Percentiles rank a stretch among this genome's conserved stretches.
phyloP scores from a whole-genome alignment of 1,140 invertebrate species.

The Pogonomyrmex barbatus region DNA sequence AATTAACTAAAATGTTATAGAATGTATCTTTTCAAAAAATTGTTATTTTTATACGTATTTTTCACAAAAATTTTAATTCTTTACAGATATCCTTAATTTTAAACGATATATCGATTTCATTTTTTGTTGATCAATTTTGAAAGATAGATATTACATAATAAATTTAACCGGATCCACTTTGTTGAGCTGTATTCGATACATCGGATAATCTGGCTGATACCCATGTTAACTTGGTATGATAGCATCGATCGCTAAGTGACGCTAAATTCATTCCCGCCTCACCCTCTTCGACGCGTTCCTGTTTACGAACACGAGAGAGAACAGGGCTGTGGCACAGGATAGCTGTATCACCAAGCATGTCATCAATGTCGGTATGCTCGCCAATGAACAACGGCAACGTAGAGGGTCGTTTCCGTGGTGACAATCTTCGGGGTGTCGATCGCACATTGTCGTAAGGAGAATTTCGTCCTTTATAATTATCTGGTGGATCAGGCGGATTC shows the following conservation, averaged over 20 bases:
- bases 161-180: conserved; percentile 6
- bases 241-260: conserved; percentile 61
- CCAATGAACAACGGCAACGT: conserved; percentile 90
- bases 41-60: neutral
- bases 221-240: conserved; percentile 19
- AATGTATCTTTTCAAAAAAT: neutral
- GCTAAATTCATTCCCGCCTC: conserved; percentile 66
- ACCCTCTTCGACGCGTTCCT: conserved; percentile 74
- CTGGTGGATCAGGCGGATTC: conserved; percentile 82
- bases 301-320: conserved; percentile 76
- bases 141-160: conserved; percentile 4
- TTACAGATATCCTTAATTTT: neutral
- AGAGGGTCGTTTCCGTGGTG: conserved; percentile 78
- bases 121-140: neutral
- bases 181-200: conserved; percentile 23
- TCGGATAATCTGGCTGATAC: conserved; percentile 59
- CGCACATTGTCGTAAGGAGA: conserved; percentile 91
- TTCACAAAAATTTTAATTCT: neutral
- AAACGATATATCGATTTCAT: neutral
- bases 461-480: conserved; percentile 83
- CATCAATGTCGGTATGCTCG: conserved; percentile 93
- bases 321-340: conserved; percentile 76
- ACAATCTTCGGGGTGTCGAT: conserved; percentile 79
- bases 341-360: conserved; percentile 89
- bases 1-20: neutral